Evolutionary conservation across 2,113 vertebrate genomes (phyloP).

Genomic region (Cettia cetti): DNA sequence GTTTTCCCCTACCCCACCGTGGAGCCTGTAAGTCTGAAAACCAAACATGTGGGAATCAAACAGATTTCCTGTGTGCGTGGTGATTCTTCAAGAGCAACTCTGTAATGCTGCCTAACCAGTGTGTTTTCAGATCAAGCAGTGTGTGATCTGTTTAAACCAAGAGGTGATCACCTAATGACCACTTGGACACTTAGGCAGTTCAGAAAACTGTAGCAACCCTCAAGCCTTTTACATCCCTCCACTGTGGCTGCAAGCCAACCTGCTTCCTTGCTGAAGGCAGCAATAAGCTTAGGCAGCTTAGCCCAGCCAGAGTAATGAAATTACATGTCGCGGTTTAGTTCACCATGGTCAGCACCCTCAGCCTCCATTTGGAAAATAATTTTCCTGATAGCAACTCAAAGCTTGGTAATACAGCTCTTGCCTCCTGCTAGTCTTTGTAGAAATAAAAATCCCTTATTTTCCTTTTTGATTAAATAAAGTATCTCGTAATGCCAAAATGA

Average conservation of each 20-base stretch:
- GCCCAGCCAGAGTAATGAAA: conserved; percentile 3
- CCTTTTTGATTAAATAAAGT: conserved; percentile 20
- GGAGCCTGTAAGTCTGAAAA: conserved; percentile 31
- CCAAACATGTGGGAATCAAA: background rate
- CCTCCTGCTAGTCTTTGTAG: background rate
- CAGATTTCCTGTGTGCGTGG: background rate
- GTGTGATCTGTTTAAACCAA: background rate
- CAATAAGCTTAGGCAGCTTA: background rate
- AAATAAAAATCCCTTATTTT: background rate
- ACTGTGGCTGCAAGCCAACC: background rate
- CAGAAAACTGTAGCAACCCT: background rate
- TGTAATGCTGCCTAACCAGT: background rate
- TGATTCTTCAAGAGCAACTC: background rate
- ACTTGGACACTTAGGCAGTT: background rate
- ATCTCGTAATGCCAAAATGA: background rate
- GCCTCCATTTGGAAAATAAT: background rate
- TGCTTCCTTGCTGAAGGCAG: background rate
- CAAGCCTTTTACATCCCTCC: background rate
- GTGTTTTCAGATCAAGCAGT: background rate
- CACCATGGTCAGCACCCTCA: background rate
- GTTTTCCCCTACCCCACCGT: background rate
- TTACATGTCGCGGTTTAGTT: background rate
- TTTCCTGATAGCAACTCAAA: conserved; percentile 17
- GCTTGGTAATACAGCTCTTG: background rate
- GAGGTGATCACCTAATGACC: background rate